These are phyloP conservation scores for Nannoperca obscura DNA, from an alignment of 2,797 vertebrate species.

Conservation along the genomic window DNA sequence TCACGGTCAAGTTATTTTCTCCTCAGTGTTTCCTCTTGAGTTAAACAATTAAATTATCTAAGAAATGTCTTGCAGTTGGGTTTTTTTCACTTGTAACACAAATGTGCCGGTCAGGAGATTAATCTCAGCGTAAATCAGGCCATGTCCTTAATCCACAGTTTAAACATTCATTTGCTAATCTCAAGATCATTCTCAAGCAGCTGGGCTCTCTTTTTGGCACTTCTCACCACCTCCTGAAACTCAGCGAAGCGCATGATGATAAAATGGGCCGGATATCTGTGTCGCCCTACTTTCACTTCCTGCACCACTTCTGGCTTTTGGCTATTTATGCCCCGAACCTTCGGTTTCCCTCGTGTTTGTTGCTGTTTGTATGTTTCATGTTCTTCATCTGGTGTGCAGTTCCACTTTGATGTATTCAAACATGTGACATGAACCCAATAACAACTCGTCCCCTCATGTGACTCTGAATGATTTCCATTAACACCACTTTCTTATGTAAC, in stretches of 20 bases:
- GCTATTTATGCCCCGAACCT: conserved; percentile 48
- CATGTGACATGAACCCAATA: conserved; percentile 37
- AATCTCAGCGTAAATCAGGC: conserved; percentile 55
- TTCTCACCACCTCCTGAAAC: conserved; percentile 51
- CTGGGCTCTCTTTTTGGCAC: conserved; percentile 56
- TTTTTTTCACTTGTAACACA: conserved; percentile 36
- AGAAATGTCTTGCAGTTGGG: conserved; percentile 21
- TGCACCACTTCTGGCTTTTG: conserved; percentile 56
- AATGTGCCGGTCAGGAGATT: conserved; percentile 59
- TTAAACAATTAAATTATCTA: conserved; percentile 49
- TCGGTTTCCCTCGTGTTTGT: conserved; percentile 43
- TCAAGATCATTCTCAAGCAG: conserved; percentile 68
- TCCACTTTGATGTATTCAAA: conserved; percentile 40
- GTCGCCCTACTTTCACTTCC: conserved; percentile 77
- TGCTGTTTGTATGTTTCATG: conserved; percentile 38
- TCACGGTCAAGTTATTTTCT: conserved; percentile 53
- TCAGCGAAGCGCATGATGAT: conserved; percentile 48
- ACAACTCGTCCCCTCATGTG: conserved; percentile 23
- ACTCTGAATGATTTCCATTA: conserved; percentile 19
- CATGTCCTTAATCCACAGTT: conserved; percentile 72
- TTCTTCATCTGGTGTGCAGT: conserved; percentile 40
- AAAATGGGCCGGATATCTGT: conserved; percentile 66
- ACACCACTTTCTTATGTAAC: background rate
- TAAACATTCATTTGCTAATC: conserved; percentile 73
- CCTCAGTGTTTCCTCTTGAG: conserved; percentile 20